These are phyloP conservation scores for Diabrotica virgifera DNA, from an alignment of 1,140 invertebrate species.

Conservation along the genomic window DNA sequence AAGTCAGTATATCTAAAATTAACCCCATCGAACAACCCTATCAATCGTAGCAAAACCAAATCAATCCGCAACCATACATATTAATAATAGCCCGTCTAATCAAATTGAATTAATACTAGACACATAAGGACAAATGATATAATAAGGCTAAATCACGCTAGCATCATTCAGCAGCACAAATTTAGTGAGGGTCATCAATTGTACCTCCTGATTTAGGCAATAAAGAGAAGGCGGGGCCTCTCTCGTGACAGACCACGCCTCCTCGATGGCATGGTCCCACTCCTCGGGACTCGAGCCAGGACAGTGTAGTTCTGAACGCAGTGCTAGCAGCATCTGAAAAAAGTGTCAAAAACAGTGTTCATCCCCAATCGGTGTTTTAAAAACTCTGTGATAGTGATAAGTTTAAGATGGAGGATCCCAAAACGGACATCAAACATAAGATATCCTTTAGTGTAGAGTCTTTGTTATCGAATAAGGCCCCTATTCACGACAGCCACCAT, in stretches of 20 bases:
- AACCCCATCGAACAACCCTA: no score
- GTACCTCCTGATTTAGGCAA: conserved; percentile 35
- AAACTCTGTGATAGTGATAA: conserved; percentile 15
- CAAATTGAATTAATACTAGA: conserved; percentile 42
- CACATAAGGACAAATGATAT: conserved; percentile 42
- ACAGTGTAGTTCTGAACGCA: conserved; percentile 31
- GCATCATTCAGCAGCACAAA: conserved; percentile 32
- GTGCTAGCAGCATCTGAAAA: conserved; percentile 29
- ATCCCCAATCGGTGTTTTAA: not conserved
- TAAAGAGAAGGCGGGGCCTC: conserved; percentile 36
- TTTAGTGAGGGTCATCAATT: conserved; percentile 39
- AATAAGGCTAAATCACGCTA: conserved; percentile 42
- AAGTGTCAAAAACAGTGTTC: conserved; percentile 10
- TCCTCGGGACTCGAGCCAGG: conserved; percentile 18
- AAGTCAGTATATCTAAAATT: no score
- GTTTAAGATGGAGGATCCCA: conserved; percentile 41
- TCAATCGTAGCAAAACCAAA: not conserved
- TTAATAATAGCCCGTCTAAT: conserved; percentile 26
- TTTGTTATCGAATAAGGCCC: conserved; percentile 32
- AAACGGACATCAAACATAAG: conserved; percentile 45
- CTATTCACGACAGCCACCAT: conserved; percentile 19
- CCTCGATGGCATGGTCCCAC: conserved; percentile 30
- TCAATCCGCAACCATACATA: conserved; percentile 6
- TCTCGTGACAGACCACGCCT: conserved; percentile 22
- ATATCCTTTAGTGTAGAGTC: conserved; percentile 49